Evolutionary conservation across 35 echinoderm and acorn worm genomes (phyloP).

Genomic region (Nesometra sesokonis): DNA sequence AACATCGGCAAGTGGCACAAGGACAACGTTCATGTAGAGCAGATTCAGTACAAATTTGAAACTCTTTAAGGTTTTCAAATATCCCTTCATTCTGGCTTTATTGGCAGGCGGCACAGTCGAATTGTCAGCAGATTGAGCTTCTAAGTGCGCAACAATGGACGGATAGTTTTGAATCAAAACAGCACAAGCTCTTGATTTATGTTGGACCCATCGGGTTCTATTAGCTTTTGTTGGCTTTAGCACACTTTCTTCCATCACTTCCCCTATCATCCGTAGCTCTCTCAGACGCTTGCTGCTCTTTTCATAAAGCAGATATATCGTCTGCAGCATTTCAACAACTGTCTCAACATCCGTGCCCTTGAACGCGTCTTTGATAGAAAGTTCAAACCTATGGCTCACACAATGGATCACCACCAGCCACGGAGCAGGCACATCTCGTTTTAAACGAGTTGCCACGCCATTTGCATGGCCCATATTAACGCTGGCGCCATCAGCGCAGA

Average conservation of each 20-base stretch:
- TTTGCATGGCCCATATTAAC: slow-evolving; percentile 4
- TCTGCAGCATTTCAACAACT: not conserved
- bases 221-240: not conserved
- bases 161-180: too few species aligned
- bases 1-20: too few species aligned
- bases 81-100: too few species aligned
- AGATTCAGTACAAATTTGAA: too few species aligned
- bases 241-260: not conserved
- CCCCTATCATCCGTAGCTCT: not conserved
- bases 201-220: too few species aligned
- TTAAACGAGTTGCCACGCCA: not conserved
- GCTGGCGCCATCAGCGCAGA: slow-evolving; percentile 21
- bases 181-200: too few species aligned
- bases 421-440: not conserved
- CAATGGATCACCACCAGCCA: slow-evolving; percentile 32
- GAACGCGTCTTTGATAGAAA: slow-evolving; percentile 38
- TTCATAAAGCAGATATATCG: not conserved
- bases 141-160: too few species aligned
- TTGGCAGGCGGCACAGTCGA: too few species aligned
- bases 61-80: too few species aligned
- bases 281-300: slow-evolving; percentile 4
- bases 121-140: too few species aligned
- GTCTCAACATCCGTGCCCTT: not conserved
- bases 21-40: too few species aligned
- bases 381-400: slow-evolving; percentile 18